Conservation (phyloP, 2,888 invertebrate genomes). For the Apodemia duryi region DNA sequence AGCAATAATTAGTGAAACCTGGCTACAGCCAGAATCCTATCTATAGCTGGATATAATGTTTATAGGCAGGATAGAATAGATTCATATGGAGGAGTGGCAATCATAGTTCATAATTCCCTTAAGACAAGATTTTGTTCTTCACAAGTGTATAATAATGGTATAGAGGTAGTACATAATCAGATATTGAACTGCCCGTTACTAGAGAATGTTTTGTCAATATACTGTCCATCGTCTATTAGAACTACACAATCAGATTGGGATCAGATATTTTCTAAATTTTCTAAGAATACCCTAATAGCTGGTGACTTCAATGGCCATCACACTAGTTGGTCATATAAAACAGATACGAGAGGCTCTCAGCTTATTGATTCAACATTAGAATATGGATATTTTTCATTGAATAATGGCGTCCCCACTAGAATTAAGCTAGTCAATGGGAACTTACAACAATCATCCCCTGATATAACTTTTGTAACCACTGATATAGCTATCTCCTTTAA, state of each 20-base stretch:
- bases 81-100: not conserved
- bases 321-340: conserved; percentile 15
- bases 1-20: not conserved
- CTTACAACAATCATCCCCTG: conserved; percentile 4
- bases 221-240: not conserved
- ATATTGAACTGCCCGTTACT: not conserved
- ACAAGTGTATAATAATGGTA: not conserved
- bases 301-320: conserved; percentile 23
- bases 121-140: not conserved
- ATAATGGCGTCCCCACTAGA: conserved; percentile 3
- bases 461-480: not conserved
- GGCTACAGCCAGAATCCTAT: not conserved
- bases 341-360: not conserved
- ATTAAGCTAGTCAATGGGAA: not conserved
- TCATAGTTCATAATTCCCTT: not conserved
- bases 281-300: conserved; percentile 6
- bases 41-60: not conserved
- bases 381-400: conserved; percentile 12
- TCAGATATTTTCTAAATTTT: not conserved
- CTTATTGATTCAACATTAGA: conserved; percentile 9
- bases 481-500: not conserved
- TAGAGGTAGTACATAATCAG: not conserved
- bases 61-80: not conserved
- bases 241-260: not conserved
- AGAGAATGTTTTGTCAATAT: conserved; percentile 18